Evolutionary conservation across 2,888 invertebrate genomes (phyloP).

Genomic region (Dioctria linearis): DNA sequence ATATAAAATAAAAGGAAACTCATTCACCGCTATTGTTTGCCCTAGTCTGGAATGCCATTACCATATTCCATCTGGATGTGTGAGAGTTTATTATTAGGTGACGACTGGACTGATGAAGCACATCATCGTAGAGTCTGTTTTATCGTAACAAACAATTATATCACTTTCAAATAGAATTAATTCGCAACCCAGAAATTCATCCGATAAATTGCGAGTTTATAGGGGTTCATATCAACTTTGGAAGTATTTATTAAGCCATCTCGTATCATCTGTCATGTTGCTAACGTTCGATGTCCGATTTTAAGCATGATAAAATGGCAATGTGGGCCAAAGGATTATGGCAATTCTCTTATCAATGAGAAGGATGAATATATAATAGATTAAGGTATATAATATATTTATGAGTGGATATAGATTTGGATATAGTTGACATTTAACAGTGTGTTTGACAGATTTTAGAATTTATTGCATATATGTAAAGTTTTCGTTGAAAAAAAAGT

Average conservation of each 20-base stretch:
- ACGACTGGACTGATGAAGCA: not conserved
- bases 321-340: not conserved
- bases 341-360: not conserved
- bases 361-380: not conserved
- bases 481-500: too few species aligned
- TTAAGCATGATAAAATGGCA: not conserved
- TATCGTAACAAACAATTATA: not conserved
- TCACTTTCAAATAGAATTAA: conserved; percentile 29
- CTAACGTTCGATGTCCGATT: conserved; percentile 3
- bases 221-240: conserved; percentile 13
- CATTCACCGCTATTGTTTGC: not conserved
- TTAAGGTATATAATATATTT: not conserved
- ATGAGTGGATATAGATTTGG: not conserved
- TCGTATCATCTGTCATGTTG: not conserved
- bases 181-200: conserved; percentile 16
- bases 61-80: not conserved
- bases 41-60: not conserved
- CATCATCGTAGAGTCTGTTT: not conserved
- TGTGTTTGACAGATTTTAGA: too few species aligned
- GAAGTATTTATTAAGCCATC: conserved; percentile 39
- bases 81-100: conserved; percentile 3
- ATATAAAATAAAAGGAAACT: not conserved
- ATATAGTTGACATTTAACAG: too few species aligned
- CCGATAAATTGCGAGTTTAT: conserved; percentile 30
- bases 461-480: too few species aligned